Evolutionary conservation across 2,113 vertebrate species (phyloP).

Genomic region (Dicentrarchus labrax): DNA sequence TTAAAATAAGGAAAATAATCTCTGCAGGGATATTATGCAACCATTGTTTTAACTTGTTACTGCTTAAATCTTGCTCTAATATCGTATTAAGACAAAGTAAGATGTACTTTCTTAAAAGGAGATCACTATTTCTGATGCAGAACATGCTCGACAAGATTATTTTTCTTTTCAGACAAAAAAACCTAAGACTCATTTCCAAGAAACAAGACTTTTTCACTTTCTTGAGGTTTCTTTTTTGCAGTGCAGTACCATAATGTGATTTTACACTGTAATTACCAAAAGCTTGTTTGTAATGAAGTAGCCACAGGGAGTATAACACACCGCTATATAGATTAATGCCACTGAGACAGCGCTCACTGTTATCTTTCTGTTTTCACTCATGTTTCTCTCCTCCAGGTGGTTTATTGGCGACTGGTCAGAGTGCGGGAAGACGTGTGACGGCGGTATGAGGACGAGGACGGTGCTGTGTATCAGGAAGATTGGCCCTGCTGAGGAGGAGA

Average conservation of each 20-base stretch:
- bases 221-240: too few relatives aligned
- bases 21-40: too few relatives aligned
- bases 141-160: too few relatives aligned
- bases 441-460: constrained; percentile 90
- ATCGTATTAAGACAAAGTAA: too few relatives aligned
- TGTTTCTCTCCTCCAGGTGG: constrained; percentile 85
- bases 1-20: too few relatives aligned
- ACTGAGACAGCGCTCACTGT: background rate
- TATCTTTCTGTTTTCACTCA: background rate
- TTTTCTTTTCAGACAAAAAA: too few relatives aligned
- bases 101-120: too few relatives aligned
- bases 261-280: background rate
- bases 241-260: background rate
- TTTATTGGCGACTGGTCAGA: constrained; percentile 98
- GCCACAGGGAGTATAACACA: background rate
- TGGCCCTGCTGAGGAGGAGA: constrained; percentile 94
- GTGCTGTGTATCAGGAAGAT: constrained; percentile 95
- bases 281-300: background rate
- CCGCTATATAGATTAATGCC: background rate
- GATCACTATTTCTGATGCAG: too few relatives aligned
- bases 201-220: too few relatives aligned
- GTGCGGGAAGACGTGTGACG: constrained; percentile 96
- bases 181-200: too few relatives aligned
- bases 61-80: too few relatives aligned
- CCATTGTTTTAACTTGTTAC: too few relatives aligned